Conservation (phyloP, 2,113 vertebrate genomes). For the Megaleporinus macrocephalus region DNA sequence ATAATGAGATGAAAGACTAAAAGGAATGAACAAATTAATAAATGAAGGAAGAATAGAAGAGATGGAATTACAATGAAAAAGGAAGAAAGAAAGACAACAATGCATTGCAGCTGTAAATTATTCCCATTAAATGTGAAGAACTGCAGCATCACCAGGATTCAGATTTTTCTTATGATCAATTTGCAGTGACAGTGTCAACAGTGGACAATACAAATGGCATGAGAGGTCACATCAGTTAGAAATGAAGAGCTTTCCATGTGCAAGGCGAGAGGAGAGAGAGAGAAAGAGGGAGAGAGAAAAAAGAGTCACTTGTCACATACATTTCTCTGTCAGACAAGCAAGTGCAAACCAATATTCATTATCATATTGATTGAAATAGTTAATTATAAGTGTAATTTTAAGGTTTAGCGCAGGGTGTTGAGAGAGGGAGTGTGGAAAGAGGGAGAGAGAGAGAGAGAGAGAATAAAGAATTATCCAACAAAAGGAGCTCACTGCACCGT, state of each 20-base stretch:
- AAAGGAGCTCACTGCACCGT: slow-evolving; percentile 95
- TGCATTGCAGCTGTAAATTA: slow-evolving; percentile 79
- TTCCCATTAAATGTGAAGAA: slow-evolving; percentile 73
- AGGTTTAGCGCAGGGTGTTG: slow-evolving; percentile 88
- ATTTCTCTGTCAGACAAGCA: slow-evolving; percentile 81
- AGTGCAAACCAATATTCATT: slow-evolving; percentile 90
- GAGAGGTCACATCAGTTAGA: slow-evolving; percentile 64
- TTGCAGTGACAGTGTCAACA: slow-evolving; percentile 72
- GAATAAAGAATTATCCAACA: slow-evolving; percentile 95
- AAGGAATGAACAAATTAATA: slow-evolving; percentile 24
- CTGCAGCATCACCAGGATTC: slow-evolving; percentile 84
- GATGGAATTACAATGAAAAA: not conserved
- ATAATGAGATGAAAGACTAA: not conserved
- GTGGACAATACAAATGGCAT: slow-evolving; percentile 70
- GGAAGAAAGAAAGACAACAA: not conserved
- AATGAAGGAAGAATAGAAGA: slow-evolving; percentile 65
- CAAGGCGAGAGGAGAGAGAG: not conserved
- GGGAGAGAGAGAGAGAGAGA: slow-evolving; percentile 86
- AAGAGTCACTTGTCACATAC: slow-evolving; percentile 66
- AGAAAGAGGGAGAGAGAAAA: too few species aligned
- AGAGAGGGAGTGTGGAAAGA: slow-evolving; percentile 79
- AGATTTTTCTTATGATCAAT: slow-evolving; percentile 86
- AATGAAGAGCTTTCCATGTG: slow-evolving; percentile 10
- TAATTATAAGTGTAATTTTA: slow-evolving; percentile 92
- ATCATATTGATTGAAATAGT: slow-evolving; percentile 99